phyloP scores from a whole-genome alignment of 2,113 vertebrate species.

The Reinhardtius hippoglossoides region DNA sequence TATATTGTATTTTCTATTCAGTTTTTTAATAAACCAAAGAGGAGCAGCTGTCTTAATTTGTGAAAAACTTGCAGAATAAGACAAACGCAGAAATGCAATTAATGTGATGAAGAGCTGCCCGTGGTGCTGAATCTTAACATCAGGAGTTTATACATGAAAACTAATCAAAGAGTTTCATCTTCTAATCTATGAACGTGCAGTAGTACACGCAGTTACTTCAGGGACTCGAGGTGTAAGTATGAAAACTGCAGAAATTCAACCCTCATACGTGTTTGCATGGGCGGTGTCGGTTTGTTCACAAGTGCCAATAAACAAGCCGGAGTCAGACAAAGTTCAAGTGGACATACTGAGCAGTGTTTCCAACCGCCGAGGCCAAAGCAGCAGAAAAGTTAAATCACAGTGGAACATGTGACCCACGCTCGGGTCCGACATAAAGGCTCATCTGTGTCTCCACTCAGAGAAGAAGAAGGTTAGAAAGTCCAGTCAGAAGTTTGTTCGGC shows the following conservation, averaged over 20 bases:
- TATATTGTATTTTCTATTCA: no score
- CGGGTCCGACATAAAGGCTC: slow-evolving; percentile 42
- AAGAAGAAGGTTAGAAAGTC: neutral
- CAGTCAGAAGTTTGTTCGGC: slow-evolving; percentile 29
- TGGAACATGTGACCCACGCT: slow-evolving; percentile 61
- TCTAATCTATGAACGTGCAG: neutral
- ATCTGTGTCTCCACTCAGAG: slow-evolving; percentile 31
- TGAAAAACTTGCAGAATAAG: no score
- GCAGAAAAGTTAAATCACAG: slow-evolving; percentile 55
- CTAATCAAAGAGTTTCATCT: neutral
- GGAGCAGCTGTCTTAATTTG: no score
- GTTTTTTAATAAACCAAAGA: no score
- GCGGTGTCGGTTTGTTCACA: slow-evolving; percentile 4
- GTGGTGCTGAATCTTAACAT: neutral
- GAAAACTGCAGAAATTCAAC: slow-evolving; percentile 1
- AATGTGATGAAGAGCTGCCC: neutral
- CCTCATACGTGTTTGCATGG: neutral
- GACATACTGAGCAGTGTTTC: slow-evolving; percentile 26
- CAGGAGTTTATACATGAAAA: no score
- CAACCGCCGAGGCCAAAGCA: slow-evolving; percentile 40
- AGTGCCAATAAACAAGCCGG: slow-evolving; percentile 42
- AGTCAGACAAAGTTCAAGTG: slow-evolving; percentile 44
- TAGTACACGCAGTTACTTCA: neutral
- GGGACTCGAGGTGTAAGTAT: neutral
- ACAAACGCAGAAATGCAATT: no score